Evolutionary conservation across 1,140 invertebrate species (phyloP).

Genomic region (Eupristina koningsbergeri): DNA sequence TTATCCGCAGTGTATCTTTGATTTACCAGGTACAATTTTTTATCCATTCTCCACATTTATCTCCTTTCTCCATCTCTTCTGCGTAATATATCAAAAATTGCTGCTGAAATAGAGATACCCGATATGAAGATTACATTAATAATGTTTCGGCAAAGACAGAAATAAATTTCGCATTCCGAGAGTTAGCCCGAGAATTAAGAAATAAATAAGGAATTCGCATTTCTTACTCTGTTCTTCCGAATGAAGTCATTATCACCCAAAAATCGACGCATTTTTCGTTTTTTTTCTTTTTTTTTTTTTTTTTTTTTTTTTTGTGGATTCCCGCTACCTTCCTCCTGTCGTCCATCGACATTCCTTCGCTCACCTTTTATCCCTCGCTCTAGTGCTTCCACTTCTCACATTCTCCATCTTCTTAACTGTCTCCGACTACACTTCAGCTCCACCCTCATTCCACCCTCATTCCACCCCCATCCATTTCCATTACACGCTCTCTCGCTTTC

Average conservation of each 20-base stretch:
- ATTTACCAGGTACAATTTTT: slow-evolving; percentile 13
- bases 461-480: slow-evolving; percentile 30
- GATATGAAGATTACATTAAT: neutral
- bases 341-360: neutral
- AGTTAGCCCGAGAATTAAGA: neutral
- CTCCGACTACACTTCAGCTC: neutral
- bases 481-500: slow-evolving; percentile 14
- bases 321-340: neutral
- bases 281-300: too few species aligned
- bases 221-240: neutral
- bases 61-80: slow-evolving; percentile 6
- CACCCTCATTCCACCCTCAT: neutral
- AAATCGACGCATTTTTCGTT: slow-evolving; percentile 19
- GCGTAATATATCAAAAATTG: slow-evolving; percentile 7
- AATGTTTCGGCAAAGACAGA: neutral
- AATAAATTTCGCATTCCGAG: neutral
- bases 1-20: slow-evolving; percentile 19
- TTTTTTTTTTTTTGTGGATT: neutral
- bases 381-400: slow-evolving; percentile 11
- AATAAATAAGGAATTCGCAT: neutral
- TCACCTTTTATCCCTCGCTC: slow-evolving; percentile 18
- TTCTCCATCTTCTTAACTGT: slow-evolving; percentile 34
- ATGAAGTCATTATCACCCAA: neutral
- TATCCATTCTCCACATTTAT: slow-evolving; percentile 30
- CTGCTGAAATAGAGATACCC: neutral